Evolutionary conservation across 2,888 invertebrate species (phyloP), one percentile per base, ranked within the genome.

Genomic region (Lingula anatina): DNA sequence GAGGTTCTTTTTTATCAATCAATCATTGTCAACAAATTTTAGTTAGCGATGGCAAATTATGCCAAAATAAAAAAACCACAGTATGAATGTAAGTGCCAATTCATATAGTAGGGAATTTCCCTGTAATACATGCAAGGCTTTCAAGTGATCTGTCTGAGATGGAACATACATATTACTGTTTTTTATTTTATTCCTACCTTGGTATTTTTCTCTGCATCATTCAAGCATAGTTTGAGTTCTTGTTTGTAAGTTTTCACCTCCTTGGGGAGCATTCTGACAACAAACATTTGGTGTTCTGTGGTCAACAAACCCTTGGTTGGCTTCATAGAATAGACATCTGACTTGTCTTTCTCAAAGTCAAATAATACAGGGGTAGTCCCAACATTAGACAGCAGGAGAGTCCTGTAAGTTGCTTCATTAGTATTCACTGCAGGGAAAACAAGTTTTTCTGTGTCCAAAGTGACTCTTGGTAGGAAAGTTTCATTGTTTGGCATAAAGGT

Each of bases 401-500:
- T 74, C 23, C 71, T 57, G 57, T 70, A 73, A 1, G 72, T 56
- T 0, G 67, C 60, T 50, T 74, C 71, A 28, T 67, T 62, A 1
- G 64, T 49, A 53, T 72, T 73, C 28, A 71, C 65, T 2, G 72
- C 71, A 1, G 75, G 68, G 55, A 76, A 75, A 4, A 71, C 66
- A 5, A 75, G 50, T 4, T 58, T 51, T 15, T 57, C 45, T 1
- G 64, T 52, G 52, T 69, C 67, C 31, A 75, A 44, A 4, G 41
- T 53, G 42, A 60, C 61, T n/a, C 68, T 60, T 1, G 76, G 75
- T 51, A 73, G 57, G 57, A 73, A 75, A 1, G 70, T 68, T 56
- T 75, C 73, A 51, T 68, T 68, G 57, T 68, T 66, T 0, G 69
- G 65, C 60, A 62, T 60, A 57, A 75, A 76, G 1, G 75, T 75